phyloP scores from a whole-genome alignment of 2,113 vertebrate genomes.

The Hemiprocne comata region DNA sequence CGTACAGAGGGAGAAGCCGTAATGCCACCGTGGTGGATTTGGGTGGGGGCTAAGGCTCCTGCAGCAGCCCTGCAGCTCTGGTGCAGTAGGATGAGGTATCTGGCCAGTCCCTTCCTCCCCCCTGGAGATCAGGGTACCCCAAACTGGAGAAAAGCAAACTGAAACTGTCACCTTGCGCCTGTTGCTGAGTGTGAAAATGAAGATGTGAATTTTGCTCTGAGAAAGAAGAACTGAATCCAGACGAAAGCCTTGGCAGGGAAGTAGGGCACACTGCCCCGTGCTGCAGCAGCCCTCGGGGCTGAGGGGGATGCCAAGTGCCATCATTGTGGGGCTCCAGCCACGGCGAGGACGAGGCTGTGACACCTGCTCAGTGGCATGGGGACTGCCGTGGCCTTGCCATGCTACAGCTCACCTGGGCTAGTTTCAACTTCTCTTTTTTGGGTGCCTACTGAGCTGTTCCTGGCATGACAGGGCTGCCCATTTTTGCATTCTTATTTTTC shows the following conservation, averaged over 20 bases:
- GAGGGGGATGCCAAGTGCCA: not conserved
- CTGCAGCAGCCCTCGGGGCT: not conserved
- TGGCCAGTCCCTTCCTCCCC: not conserved
- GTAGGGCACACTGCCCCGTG: rapidly evolving
- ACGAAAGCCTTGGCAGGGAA: not conserved
- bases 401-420: not conserved
- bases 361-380: rapidly evolving
- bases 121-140: not conserved
- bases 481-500: not conserved
- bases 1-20: not conserved
- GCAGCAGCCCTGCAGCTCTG: rapidly evolving
- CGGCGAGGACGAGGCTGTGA: not conserved
- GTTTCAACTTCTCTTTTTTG: not conserved
- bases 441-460: not conserved
- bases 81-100: not conserved
- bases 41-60: not conserved
- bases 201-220: not conserved
- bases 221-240: not conserved
- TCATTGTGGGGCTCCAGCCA: rapidly evolving
- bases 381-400: rapidly evolving
- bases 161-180: not conserved
- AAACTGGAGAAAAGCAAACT: not conserved
- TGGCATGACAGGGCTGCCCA: rapidly evolving
- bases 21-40: rapidly evolving
- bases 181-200: not conserved